Conservation (phyloP, 2,888 invertebrate genomes). For the Noctua janthe region DNA sequence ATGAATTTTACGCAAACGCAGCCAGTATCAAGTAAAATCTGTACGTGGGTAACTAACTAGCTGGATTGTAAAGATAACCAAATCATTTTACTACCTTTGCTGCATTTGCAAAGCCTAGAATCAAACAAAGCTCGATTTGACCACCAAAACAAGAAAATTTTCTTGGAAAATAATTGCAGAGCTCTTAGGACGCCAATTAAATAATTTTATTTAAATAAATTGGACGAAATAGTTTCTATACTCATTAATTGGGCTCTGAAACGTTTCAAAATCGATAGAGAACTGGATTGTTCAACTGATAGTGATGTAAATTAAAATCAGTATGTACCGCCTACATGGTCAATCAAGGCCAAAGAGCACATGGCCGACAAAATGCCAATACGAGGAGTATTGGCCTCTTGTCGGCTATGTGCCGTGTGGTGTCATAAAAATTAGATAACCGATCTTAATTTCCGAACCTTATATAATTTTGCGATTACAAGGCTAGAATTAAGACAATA, state of each 20-base stretch:
- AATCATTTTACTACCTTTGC: not conserved
- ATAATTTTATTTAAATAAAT: conserved; percentile 29
- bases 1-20: not conserved
- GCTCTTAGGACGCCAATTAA: not conserved
- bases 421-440: conserved; percentile 45
- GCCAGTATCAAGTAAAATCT: not conserved
- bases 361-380: conserved; percentile 39
- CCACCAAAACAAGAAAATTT: conserved; percentile 3
- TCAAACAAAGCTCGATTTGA: not conserved
- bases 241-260: conserved; percentile 36
- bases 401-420: too few species aligned
- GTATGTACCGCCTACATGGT: conserved; percentile 29
- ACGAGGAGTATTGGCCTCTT: not conserved
- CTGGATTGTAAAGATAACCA: not conserved
- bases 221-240: conserved; percentile 3
- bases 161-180: not conserved
- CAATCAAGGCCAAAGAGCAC: conserved; percentile 49
- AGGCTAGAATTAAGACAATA: conserved; percentile 34
- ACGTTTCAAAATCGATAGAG: conserved; percentile 27
- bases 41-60: not conserved
- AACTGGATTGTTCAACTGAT: conserved; percentile 21
- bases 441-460: conserved; percentile 39
- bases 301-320: conserved; percentile 36
- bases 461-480: conserved; percentile 16
- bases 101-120: not conserved